Base-by-base conservation (phyloP, 2,888 invertebrate genomes). In the Sinohyriopsis cumingii region DNA sequence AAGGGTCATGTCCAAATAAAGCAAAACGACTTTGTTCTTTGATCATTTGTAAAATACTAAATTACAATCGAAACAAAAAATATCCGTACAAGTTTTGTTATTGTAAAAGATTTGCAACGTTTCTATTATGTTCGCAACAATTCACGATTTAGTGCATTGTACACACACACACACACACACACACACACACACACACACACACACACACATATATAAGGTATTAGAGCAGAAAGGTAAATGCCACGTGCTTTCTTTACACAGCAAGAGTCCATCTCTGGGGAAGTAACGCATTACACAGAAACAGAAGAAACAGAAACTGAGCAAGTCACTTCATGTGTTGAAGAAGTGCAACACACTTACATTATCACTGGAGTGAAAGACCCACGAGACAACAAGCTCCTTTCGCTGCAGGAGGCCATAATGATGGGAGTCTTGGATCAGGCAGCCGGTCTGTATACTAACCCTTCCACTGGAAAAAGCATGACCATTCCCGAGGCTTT, bases 321-420 rank as follows among this genome's bases (percentile, higher is more conserved):
- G 67, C 84, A 89, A 73, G 81, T 89, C 7, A 72, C 76, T 20
- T 79, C 84, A 19, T 81, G 83, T 1, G 81, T 86, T n/a, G 80
- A 84, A 69, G 89, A 89, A 68, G 89, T 88, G 69, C 75, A 79
- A 59, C 85, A 85, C 70, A 87, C 87, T 0, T 87, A 85, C 71
- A 70, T 84, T 59, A 87, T 88, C 67, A 80, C 75, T 45, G 78
- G 76, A 9, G 86, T 87, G 1, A 64, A 75, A 9, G 85, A 87
- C 65, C 86, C 87, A 5, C 63, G 78, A 15, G 77, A 77, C 6
- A 59, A 77, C 9, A 74, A 77, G 9, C 66, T 76, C 18, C 69
- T 88, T n/a, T 73, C 82, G 2, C 77, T 88, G 4, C 84, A 87
- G 63, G 82, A 87, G 6, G 89, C 88, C 53, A 81, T 87, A 45